These are phyloP conservation scores for Agrotis ipsilon DNA, from an alignment of 2,888 invertebrate species.

Conservation along the genomic window DNA sequence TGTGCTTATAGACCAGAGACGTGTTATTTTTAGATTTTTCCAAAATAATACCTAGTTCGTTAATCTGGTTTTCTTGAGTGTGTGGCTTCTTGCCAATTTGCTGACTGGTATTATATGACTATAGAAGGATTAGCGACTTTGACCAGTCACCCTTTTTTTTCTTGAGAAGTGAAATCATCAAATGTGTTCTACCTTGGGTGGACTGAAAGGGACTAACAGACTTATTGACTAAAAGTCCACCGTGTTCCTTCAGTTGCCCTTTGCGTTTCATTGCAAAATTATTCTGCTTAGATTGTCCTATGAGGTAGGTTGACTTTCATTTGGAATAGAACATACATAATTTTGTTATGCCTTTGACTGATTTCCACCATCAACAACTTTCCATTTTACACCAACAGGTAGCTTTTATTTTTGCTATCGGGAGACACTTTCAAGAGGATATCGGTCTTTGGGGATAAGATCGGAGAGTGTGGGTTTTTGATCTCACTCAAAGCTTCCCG, in stretches of 20 bases:
- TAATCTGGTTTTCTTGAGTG: neutral
- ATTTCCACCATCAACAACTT: neutral
- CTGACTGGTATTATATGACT: neutral
- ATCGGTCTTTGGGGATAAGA: too few relatives aligned
- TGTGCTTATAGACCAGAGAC: neutral
- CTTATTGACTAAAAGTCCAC: too few relatives aligned
- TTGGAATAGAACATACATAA: neutral
- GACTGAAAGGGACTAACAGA: too few relatives aligned
- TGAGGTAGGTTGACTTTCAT: neutral
- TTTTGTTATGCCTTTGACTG: neutral
- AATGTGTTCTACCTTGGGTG: too few relatives aligned
- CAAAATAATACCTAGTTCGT: neutral
- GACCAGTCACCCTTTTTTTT: neutral
- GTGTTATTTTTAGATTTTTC: neutral
- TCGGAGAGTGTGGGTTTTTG: too few relatives aligned
- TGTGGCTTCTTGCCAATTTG: neutral
- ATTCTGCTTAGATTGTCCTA: neutral
- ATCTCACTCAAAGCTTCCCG: too few relatives aligned
- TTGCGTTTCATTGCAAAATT: neutral
- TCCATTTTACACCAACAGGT: too few relatives aligned
- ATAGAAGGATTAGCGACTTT: neutral
- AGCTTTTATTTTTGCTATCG: too few relatives aligned
- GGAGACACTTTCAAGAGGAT: too few relatives aligned
- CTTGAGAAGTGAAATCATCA: too few relatives aligned
- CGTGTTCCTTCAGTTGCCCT: too few relatives aligned